These are phyloP conservation scores for Polymixis flavicincta DNA, from an alignment of 2,888 invertebrate genomes.

Conservation along the genomic window DNA sequence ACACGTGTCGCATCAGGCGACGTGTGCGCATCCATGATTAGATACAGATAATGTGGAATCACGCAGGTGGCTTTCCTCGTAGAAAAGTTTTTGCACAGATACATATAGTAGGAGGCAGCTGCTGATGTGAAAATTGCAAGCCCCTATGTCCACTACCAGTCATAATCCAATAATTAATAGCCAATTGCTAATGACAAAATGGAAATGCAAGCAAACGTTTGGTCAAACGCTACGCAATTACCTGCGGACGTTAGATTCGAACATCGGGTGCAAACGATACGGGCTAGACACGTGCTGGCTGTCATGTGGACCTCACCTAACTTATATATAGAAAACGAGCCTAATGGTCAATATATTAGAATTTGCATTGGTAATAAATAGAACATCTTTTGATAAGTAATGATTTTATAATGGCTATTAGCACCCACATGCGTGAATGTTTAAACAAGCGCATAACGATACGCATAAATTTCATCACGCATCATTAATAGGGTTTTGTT, in stretches of 20 bases:
- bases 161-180: slow-evolving; percentile 90
- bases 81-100: slow-evolving; percentile 89
- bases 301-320: slow-evolving; percentile 46
- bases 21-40: slow-evolving; percentile 58
- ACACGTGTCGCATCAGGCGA: slow-evolving; percentile 41
- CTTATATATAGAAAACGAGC: slow-evolving; percentile 34
- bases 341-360: slow-evolving; percentile 38
- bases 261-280: slow-evolving; percentile 79
- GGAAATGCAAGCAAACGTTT: slow-evolving; percentile 83
- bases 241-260: slow-evolving; percentile 81
- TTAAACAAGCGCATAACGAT: slow-evolving; percentile 15
- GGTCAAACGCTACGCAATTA: slow-evolving; percentile 83
- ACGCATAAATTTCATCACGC: slow-evolving; percentile 6
- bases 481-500: too few species aligned
- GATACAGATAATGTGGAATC: slow-evolving; percentile 67
- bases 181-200: slow-evolving; percentile 88
- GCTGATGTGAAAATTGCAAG: slow-evolving; percentile 87
- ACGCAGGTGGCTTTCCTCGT: slow-evolving; percentile 86
- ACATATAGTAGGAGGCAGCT: slow-evolving; percentile 77
- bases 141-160: slow-evolving; percentile 85
- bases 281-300: slow-evolving; percentile 83
- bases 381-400: slow-evolving; percentile 45
- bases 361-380: slow-evolving; percentile 40
- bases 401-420: slow-evolving; percentile 49
- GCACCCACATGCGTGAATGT: slow-evolving; percentile 39